Percentiles rank a stretch among this genome's conserved stretches.
Conservation (phyloP, 2,113 vertebrate species). For the Hippotragus niger region DNA sequence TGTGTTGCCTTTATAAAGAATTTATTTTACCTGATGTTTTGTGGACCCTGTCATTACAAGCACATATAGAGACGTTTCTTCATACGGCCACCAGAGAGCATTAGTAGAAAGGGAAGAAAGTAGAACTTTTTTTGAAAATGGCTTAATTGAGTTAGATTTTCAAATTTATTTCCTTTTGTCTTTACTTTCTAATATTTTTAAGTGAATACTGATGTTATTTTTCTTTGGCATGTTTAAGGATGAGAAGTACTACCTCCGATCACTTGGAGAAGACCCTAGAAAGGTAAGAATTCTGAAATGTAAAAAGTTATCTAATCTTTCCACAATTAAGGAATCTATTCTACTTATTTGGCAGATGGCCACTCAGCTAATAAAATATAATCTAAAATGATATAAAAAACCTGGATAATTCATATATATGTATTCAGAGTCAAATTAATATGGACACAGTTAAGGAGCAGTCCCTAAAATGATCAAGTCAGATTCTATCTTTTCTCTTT, state of each 20-base stretch:
- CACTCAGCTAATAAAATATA: background rate
- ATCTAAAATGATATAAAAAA: background rate
- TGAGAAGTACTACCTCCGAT: constrained; percentile 96
- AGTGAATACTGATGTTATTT: background rate
- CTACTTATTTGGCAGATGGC: background rate
- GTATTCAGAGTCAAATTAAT: constrained; percentile 4
- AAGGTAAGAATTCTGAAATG: constrained; percentile 84
- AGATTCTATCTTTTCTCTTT: background rate
- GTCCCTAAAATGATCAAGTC: background rate
- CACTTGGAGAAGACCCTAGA: constrained; percentile 92
- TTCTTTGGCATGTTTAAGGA: constrained; percentile 81
- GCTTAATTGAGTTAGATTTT: constrained; percentile 34
- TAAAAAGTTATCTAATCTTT: constrained; percentile 7
- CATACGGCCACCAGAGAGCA: constrained; percentile 72
- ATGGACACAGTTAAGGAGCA: background rate
- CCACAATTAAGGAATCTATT: background rate
- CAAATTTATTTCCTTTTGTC: background rate
- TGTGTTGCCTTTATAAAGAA: background rate
- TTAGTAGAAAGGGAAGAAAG: constrained; percentile 57
- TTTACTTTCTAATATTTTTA: constrained; percentile 30
- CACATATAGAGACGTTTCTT: constrained; percentile 28
- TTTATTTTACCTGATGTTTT: constrained; percentile 22
- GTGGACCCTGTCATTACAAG: background rate
- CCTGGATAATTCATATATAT: background rate
- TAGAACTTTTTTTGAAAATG: constrained; percentile 33